Evolutionary conservation across 2,797 vertebrate species (phyloP), one percentile per base, ranked within the genome.

Genomic region (Microcaecilia unicolor): DNA sequence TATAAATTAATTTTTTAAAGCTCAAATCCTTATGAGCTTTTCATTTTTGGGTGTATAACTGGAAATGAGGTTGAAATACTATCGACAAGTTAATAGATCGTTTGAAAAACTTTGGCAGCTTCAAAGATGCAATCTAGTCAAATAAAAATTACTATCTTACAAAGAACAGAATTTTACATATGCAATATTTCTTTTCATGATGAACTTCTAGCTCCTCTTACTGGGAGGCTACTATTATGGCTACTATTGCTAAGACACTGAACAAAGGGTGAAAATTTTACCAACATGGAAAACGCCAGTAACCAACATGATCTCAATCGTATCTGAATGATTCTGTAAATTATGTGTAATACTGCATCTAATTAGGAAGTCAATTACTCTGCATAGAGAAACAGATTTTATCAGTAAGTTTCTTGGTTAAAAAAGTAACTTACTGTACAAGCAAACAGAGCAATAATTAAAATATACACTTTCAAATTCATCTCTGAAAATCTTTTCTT

Each of bases 161-260:
- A 72, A 70, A 72, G 73, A 76, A 74, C 70, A 76, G 41, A 61
- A 67, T 69, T 74, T 66, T 70, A 74, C 67, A 58, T 70, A 67
- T 19, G 61, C 52, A 62, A 60, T 55, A 52, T 21, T 39, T 64
- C 37, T 44, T 51, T 59, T 25, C 57, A 70, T 59, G 41, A 72
- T 55, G 56, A 67, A 61, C 70, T 66, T 60, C 74, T 70, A 75
- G 64, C 68, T 72, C 67, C 70, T 70, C 75, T 70, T 74, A 63
- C 64, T 69, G 72, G 68, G 67, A 64, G 74, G 74, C 78, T 67
- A 62, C 78, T 67, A 62, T 45, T 18, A 64, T 40, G 64, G 54
- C 74, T 42, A 79, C 78, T 83, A 83, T 78, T 81, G 78, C 77
- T 83, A 78, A 75, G 68, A 83, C 67, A 72, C 55, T 76, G 80